These are phyloP conservation scores for Eudyptes chrysolophus DNA, from an alignment of 2,113 vertebrate genomes.

Conservation along the genomic window DNA sequence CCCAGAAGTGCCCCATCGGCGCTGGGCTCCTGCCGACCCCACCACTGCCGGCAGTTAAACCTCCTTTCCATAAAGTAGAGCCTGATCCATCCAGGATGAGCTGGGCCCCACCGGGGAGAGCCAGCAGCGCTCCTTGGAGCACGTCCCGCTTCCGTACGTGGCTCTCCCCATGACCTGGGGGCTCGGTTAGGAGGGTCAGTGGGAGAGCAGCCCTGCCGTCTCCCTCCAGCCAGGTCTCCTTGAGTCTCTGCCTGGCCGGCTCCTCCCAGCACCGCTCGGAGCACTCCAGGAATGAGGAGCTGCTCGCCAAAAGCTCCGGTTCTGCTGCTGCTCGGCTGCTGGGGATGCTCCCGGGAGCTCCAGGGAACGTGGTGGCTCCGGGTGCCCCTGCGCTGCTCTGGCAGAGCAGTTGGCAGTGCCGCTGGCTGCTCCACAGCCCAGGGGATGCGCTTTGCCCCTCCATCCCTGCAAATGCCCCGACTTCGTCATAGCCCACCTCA, in stretches of 20 bases:
- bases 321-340: background rate
- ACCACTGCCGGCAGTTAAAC: background rate
- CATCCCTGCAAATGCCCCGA: background rate
- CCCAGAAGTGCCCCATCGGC: background rate
- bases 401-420: background rate
- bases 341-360: background rate
- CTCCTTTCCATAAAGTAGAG: background rate
- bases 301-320: background rate
- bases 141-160: background rate
- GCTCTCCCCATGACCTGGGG: background rate
- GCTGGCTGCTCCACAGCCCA: fast-evolving
- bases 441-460: background rate
- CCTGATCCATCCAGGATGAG: background rate
- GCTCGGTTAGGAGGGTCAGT: background rate
- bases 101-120: background rate
- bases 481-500: fast-evolving
- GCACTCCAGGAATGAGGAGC: background rate
- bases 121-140: background rate
- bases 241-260: background rate
- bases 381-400: background rate
- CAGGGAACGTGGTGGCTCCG: background rate
- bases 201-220: background rate
- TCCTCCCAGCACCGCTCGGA: background rate
- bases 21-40: background rate
- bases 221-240: background rate